Evolutionary conservation across 2,797 vertebrate species (phyloP), one percentile per base, ranked within the genome.

Genomic region (Masticophis lateralis): DNA sequence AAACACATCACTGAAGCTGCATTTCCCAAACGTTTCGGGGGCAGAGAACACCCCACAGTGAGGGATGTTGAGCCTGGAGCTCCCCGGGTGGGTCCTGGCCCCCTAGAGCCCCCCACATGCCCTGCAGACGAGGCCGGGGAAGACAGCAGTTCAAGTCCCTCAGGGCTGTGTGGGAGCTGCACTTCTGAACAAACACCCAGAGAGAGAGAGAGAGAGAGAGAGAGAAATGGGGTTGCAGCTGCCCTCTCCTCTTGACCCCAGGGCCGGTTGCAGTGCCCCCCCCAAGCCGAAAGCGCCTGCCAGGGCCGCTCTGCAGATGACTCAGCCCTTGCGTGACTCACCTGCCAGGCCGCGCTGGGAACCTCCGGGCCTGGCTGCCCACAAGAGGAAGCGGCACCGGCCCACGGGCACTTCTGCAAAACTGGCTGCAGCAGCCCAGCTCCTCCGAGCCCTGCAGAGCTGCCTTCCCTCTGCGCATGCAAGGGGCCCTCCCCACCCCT

Each of bases 281-380:
- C 96, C 94, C 95, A 74, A 97, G 94, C 59, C 96, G 95, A n/a
- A 18, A 96, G 94, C 94, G 95, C 89, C 97, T 97, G 98, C 92
- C 97, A 96, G 0, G 47, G 96, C 59, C 96, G 96, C 97, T 98
- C 97, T 97, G 97, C 94, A 96, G 97, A 98, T 98, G 97, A 98
- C 95, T 98, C 93, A 79, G 60, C 87, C 92, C 93, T 95, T 1
- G 59, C 96, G 94, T 97, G 97, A 98, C 91, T 98, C 97, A 97
- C 97, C 96, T 97, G 95, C 89, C 95, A 95, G 95, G 95, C 96
- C 56, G 3, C 93, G 95, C n/a, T 93, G 94, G 96, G 97, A 96
- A 96, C 95, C 95, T 97, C 94, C 87, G 0, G 5, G 94, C 94
- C 96, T 93, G 89, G 94, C 95, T 4, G 1, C 92, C 25, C 0